Evolutionary conservation across 2,888 invertebrate species (phyloP), one percentile per base, ranked within the genome.

Genomic region (Alloscopus bannaensis): DNA sequence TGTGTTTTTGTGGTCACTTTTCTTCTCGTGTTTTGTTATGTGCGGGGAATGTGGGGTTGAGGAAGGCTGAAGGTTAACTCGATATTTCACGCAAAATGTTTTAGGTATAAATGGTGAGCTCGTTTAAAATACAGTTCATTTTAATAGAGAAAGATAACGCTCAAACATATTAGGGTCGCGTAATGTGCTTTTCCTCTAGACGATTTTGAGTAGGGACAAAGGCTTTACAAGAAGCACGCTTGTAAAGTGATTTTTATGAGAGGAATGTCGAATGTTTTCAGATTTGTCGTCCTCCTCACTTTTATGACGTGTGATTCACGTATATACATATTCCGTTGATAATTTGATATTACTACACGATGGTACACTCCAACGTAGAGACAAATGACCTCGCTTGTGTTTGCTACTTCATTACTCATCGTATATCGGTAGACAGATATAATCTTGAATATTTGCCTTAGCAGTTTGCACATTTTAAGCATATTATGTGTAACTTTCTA

Each of bases 371-470:
- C 6, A 36, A 6, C 36, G 13, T 13, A 13, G 8, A 36, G 13
- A 52, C 22, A 24, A 22, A 64, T 64, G 45, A 52, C 28, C 20
- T 22, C 13, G n/a, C 36, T 8, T 6, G 28, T n/a, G 22, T 40
- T 1, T 26, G 45, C 66, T 52, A 50, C 31, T 50, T 66, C 66
- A 66, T 66, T 52, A 50, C 66, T 66, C 66, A 66, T 29, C 29
- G 50, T 50, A 3, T 55, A 36, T 45, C n/a, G 22, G 24, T 16
- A 22, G 26, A 50, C 55, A 22, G 55, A 55, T 55, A 20, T 55
- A 8, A 55, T 55, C 55, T 8, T 3, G 3, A 20, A 26, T 55
- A 3, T 55, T 47, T 47, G 11, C 4, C 22, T 3, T 57, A 11
- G 3, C 45, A 40, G 13, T 24, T 55, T 55, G 24, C 24, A 50